A percentile compares a stretch with the other conserved stretches of the same genome.
phyloP scores from a whole-genome alignment of 2,797 vertebrate genomes.

The Molothrus ater region DNA sequence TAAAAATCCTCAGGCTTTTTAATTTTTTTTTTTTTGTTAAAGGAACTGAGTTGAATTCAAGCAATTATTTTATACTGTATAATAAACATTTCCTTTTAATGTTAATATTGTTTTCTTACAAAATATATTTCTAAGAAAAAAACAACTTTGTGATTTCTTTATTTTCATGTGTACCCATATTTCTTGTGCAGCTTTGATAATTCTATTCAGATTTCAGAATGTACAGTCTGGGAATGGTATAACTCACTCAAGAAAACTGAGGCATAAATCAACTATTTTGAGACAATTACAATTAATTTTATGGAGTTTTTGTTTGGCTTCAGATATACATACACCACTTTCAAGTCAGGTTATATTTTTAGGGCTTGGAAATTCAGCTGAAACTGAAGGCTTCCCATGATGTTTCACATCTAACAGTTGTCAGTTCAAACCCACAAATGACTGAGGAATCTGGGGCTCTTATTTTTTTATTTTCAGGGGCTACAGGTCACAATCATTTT shows the following conservation, averaged over 20 bases:
- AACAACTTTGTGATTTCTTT: background rate
- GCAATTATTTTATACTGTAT: conserved; percentile 76
- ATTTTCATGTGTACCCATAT: background rate
- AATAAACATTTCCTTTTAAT: conserved; percentile 73
- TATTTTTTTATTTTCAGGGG: background rate
- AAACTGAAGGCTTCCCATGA: background rate
- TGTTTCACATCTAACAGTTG: background rate
- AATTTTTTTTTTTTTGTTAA: background rate
- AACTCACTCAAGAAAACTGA: background rate
- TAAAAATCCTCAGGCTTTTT: conserved; percentile 61
- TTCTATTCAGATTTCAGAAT: background rate
- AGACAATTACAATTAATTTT: background rate
- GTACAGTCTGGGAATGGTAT: background rate
- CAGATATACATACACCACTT: background rate
- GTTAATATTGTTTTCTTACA: conserved; percentile 73
- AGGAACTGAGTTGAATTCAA: conserved; percentile 48
- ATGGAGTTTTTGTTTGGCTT: background rate
- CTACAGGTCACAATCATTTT: background rate
- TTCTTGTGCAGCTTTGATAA: background rate
- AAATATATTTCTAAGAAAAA: conserved; percentile 79
- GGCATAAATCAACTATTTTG: background rate
- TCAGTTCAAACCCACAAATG: background rate
- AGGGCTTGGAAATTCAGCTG: background rate
- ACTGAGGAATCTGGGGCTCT: background rate
- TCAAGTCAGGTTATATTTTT: background rate